These are phyloP conservation scores for Thumatha senex DNA, from an alignment of 2,888 invertebrate species.

Conservation along the genomic window DNA sequence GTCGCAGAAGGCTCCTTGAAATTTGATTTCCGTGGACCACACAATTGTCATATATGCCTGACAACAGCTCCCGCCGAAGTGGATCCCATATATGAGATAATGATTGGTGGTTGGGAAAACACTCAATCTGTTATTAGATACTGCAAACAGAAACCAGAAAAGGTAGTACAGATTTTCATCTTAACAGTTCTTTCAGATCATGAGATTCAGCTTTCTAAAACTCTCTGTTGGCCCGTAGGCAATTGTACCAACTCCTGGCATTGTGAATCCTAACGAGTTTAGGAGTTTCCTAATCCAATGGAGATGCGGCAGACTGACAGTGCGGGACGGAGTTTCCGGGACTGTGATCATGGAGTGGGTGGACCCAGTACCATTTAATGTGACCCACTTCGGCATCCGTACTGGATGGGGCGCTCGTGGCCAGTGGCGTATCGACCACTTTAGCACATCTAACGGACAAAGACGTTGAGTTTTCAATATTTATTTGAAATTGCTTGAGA, in stretches of 20 bases:
- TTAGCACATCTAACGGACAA: conserved; percentile 48
- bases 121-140: conserved; percentile 85
- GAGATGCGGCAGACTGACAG: conserved; percentile 79
- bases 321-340: conserved; percentile 75
- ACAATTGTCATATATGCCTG: conserved; percentile 86
- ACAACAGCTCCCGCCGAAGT: conserved; percentile 80
- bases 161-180: conserved; percentile 70
- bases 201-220: conserved; percentile 18
- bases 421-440: conserved; percentile 83
- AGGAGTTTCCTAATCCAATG: conserved; percentile 83
- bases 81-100: conserved; percentile 86
- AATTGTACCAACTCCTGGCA: conserved; percentile 81
- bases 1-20: conserved; percentile 78
- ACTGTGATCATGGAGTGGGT: conserved; percentile 84
- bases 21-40: conserved; percentile 84
- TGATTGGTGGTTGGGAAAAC: conserved; percentile 88
- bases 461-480: conserved; percentile 66
- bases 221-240: conserved; percentile 70
- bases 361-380: conserved; percentile 83
- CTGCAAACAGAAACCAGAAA: conserved; percentile 85
- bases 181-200: conserved; percentile 34
- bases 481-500: conserved; percentile 50
- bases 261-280: conserved; percentile 82
- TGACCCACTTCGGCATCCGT: conserved; percentile 85
- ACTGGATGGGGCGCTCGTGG: conserved; percentile 87